A percentile compares a stretch with the other conserved stretches of the same genome.
Evolutionary conservation across 2,797 vertebrate genomes (phyloP).

Genomic region (Dicrostonyx torquatus): DNA sequence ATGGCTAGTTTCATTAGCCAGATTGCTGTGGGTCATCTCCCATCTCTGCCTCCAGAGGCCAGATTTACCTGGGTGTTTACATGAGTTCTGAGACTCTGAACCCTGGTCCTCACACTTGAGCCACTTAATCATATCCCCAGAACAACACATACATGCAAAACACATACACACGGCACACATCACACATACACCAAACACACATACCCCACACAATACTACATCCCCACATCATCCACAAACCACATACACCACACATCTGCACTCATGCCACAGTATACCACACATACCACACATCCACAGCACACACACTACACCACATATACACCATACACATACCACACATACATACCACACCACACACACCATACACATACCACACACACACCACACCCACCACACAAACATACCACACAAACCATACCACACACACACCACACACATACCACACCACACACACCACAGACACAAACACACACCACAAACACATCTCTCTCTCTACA

Average conservation of each 20-base stretch:
- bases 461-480: background rate
- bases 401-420: too few species aligned
- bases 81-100: background rate
- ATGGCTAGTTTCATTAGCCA: background rate
- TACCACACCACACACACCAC: background rate
- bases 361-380: background rate
- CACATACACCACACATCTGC: too few species aligned
- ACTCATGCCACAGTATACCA: too few species aligned
- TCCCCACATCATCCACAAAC: too few species aligned
- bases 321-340: too few species aligned
- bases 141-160: background rate
- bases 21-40: background rate
- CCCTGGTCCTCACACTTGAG: background rate
- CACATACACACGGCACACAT: background rate
- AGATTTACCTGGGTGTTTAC: background rate
- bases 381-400: too few species aligned
- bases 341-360: background rate
- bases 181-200: background rate
- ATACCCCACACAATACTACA: background rate
- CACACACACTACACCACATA: too few species aligned
- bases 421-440: background rate
- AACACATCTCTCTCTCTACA: background rate
- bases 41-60: background rate
- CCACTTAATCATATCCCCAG: background rate
- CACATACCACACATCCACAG: too few species aligned